phyloP scores from a whole-genome alignment of 2,797 vertebrate species.

The Xyrichtys novacula region DNA sequence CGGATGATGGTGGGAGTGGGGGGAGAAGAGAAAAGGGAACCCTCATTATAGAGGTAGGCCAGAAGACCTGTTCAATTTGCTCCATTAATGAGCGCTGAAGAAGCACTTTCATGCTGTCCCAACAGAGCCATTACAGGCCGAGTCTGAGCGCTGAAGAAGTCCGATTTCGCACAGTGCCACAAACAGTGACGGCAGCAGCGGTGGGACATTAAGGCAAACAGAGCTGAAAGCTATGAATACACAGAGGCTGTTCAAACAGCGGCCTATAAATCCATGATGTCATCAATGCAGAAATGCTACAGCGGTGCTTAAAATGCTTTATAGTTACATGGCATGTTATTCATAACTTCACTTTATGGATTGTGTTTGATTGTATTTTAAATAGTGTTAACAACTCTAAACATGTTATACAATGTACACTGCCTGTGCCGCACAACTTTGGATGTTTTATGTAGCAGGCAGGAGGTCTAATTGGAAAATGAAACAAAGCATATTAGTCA shows the following conservation, averaged over 20 bases:
- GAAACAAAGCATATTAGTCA: conserved; percentile 67
- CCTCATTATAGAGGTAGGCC: conserved; percentile 79
- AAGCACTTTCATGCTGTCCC: conserved; percentile 85
- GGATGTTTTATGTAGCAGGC: conserved; percentile 33
- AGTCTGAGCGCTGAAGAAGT: conserved; percentile 62
- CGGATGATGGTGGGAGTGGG: conserved; percentile 43
- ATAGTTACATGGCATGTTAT: conserved; percentile 42
- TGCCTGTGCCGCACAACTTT: conserved; percentile 23
- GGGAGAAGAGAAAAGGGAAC: conserved; percentile 48
- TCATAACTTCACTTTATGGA: conserved; percentile 51
- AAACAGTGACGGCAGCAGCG: conserved; percentile 61
- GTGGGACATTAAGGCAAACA: conserved; percentile 72
- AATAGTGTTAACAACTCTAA: conserved; percentile 48
- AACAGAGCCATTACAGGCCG: conserved; percentile 81
- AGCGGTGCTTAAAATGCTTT: conserved; percentile 48
- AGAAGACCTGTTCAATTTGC: conserved; percentile 85
- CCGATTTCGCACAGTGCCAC: conserved; percentile 58
- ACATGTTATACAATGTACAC: conserved; percentile 17
- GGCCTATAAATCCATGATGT: conserved; percentile 62
- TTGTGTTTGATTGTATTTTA: conserved; percentile 43
- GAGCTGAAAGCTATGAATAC: conserved; percentile 72
- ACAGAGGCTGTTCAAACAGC: conserved; percentile 58
- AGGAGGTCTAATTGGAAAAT: conserved; percentile 57
- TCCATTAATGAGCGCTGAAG: conserved; percentile 87
- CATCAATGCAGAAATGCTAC: conserved; percentile 57